Conservation (phyloP, 1,140 invertebrate species). For the Listronotus oregonensis region DNA sequence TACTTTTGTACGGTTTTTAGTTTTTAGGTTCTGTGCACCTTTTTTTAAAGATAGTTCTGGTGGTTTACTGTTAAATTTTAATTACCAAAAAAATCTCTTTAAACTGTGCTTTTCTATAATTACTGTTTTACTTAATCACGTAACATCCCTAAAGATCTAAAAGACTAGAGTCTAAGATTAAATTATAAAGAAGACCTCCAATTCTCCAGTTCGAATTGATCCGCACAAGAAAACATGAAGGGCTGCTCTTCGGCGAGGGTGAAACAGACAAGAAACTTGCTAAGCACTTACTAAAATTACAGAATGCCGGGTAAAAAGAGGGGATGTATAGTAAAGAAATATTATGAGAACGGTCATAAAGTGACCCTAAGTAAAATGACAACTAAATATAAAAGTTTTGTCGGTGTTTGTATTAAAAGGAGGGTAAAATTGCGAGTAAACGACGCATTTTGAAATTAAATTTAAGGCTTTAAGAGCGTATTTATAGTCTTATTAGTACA, state of each 20-base stretch:
- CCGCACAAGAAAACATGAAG: conserved; percentile 16
- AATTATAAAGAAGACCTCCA: conserved; percentile 27
- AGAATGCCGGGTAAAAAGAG: conserved; percentile 25
- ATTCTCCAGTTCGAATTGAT: conserved; percentile 21
- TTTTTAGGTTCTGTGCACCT: no score
- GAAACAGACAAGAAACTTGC: conserved; percentile 28
- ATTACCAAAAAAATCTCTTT: no score
- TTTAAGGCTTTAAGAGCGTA: no score
- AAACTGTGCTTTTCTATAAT: no score
- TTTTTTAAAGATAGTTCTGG: no score
- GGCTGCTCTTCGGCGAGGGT: conserved; percentile 6
- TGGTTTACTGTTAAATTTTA: no score
- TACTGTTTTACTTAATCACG: no score
- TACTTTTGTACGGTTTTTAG: no score
- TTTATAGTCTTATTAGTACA: no score
- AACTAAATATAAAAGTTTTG: conserved; percentile 14
- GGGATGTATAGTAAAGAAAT: conserved; percentile 22
- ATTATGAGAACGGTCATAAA: conserved; percentile 31
- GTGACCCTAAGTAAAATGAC: conserved; percentile 32
- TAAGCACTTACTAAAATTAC: conserved; percentile 33
- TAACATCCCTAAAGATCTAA: conserved; percentile 5
- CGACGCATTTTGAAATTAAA: no score
- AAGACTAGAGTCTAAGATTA: conserved; percentile 18
- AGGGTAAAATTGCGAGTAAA: neutral
- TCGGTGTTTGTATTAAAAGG: neutral